phyloP scores from a whole-genome alignment of 2,888 invertebrate genomes.

The Dicyrtomina minuta region DNA sequence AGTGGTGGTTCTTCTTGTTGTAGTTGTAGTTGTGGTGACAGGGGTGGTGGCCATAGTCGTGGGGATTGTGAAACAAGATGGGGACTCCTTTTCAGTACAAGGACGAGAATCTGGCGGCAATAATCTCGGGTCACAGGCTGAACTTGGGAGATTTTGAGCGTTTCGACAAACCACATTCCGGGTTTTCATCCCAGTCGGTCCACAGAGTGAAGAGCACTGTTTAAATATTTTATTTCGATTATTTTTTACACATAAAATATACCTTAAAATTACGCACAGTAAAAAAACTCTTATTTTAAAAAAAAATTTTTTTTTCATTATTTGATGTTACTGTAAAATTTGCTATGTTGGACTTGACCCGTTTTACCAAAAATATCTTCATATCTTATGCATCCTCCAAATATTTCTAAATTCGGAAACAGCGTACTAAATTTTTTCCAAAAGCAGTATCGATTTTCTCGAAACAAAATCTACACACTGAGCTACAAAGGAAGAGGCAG shows the following conservation, averaged over 20 bases:
- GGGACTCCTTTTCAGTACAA: slow-evolving; percentile 39
- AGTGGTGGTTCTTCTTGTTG: neutral
- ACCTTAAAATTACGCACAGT: neutral
- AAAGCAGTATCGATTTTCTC: no score
- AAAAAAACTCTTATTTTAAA: neutral
- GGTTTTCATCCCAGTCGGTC: slow-evolving; percentile 77
- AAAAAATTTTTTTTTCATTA: no score
- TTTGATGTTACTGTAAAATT: no score
- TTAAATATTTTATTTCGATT: no score
- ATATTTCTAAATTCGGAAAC: no score
- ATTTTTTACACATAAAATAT: no score
- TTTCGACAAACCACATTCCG: slow-evolving; percentile 70
- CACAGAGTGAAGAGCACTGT: slow-evolving; percentile 88
- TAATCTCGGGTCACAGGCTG: slow-evolving; percentile 44
- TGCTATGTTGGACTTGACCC: no score
- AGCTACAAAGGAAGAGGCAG: no score
- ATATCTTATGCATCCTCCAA: no score
- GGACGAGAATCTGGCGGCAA: slow-evolving; percentile 38
- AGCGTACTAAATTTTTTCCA: no score
- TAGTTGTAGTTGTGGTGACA: neutral
- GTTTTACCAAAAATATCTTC: no score
- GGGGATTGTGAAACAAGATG: slow-evolving; percentile 33
- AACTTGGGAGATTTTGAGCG: slow-evolving; percentile 46
- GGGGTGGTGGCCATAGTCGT: slow-evolving; percentile 6
- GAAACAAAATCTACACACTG: no score